Evolutionary conservation across 2,888 invertebrate genomes (phyloP), one percentile per base, ranked within the genome.

Genomic region (Xanthostigma xanthostigma): DNA sequence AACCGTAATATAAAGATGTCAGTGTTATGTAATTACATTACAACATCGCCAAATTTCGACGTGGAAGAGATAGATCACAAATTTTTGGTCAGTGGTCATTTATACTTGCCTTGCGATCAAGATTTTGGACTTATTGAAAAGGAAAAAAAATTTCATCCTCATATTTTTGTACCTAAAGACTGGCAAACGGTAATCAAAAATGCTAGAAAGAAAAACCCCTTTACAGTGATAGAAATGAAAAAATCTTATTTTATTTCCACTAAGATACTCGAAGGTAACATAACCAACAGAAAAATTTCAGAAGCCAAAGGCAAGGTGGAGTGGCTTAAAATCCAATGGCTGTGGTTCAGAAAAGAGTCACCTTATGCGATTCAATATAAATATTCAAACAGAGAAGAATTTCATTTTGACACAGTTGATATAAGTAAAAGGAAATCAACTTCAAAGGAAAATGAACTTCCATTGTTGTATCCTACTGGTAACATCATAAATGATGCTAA

Each of bases 1-100:
- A 56, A 56, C 41, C 50, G 56, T 45, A 57, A 56, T 46, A 55
- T 54, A 42, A 56, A 57, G 46, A 33, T 56, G 36, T 45, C 54
- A 37, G 11, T 53, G 14, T 40, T 55, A 41, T 55, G 56, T 44
- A 53, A 53, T 38, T 53, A 53, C 50, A 53, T 57, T 43, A 47
- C 50, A 49, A 43, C 52, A 37, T 48, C 48, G 51, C 52, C 54
- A 46, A 50, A 54, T 42, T 52, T 46, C 27, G 44, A 8, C 17
- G 46, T 52, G 10, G 45, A 51, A 45, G 40, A 49, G 44, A 53
- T 53, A 36, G 42, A 54, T 41, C 51, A 54, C 44, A 54, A 53
- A 42, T 53, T 53, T 46, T 48, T 50, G 38, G 52, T 53, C 36
- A 46, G 52, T 49, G 51, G 51, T 38, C 51, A 51, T 50, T 50